A percentile compares a stretch with the other conserved stretches of the same genome.
phyloP scores from a whole-genome alignment of 2,888 invertebrate species.

The Acrocyrtus sp. region DNA sequence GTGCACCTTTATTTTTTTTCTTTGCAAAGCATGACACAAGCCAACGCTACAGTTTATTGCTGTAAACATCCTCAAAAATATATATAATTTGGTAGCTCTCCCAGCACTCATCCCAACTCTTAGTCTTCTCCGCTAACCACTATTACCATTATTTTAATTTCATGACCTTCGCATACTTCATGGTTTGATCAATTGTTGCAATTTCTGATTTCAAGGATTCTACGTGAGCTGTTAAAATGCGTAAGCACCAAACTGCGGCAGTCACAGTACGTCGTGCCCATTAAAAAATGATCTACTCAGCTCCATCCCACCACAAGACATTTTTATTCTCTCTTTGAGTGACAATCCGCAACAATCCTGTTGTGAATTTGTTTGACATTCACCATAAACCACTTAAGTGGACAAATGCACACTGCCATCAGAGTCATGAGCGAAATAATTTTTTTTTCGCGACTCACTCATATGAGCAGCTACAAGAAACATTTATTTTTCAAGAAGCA shows the following conservation, averaged over 20 bases:
- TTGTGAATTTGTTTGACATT: slow-evolving; percentile 28
- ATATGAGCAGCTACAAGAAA: not conserved
- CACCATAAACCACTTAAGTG: not conserved
- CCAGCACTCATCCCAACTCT: too few species aligned
- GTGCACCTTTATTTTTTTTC: too few species aligned
- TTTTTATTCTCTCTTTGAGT: slow-evolving; percentile 9
- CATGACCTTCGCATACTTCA: not conserved
- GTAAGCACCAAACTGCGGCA: not conserved
- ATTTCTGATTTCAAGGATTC: slow-evolving; percentile 41
- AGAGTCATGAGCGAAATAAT: not conserved
- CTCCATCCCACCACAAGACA: too few species aligned
- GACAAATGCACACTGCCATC: not conserved
- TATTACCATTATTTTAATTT: too few species aligned
- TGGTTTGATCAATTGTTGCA: slow-evolving; percentile 1
- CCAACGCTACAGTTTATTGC: too few species aligned
- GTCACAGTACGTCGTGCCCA: slow-evolving; percentile 1
- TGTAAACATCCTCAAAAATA: too few species aligned
- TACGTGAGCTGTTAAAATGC: slow-evolving; percentile 21
- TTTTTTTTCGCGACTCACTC: not conserved
- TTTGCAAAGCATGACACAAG: too few species aligned
- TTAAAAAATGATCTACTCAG: slow-evolving; percentile 30
- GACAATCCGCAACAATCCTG: slow-evolving; percentile 15
- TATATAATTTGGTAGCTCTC: too few species aligned
- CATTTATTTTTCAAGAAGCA: not conserved
- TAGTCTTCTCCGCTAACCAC: too few species aligned